Base-by-base conservation (phyloP, 2,888 invertebrate species). In the Phalera bucephala region DNA sequence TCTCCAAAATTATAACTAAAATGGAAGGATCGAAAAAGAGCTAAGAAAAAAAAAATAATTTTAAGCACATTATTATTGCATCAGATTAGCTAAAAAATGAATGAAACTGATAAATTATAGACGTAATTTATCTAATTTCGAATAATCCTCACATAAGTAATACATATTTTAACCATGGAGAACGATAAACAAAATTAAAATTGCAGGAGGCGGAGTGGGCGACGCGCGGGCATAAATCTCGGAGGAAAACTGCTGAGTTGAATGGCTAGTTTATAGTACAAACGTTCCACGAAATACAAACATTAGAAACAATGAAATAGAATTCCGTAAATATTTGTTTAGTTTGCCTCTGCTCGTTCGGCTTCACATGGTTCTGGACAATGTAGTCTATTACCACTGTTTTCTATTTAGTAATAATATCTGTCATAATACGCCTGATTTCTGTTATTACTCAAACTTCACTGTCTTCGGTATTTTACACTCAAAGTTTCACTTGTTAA, bases 121-220 rank as follows among this genome's bases (percentile, higher is more conserved):
- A 17, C 41, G 39, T 46, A 57, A 63, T 62, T 54, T 50, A 36
- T 51, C 32, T 45, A 55, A 49, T 45, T 59, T 52, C 41, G 25
- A 56, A 55, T 54, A 52, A 52, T 48, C 45, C 36, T 23, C 39
- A 36, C 6, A 19, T 56, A 54, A 55, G 33, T 36, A 45, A 43
- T 37, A 48, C 31, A 52, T 50, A 58, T 58, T 69, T 72, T 60
- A 54, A 42, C 41, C 25, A 48, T 40, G 32, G 46, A 56, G 45
- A 47, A 55, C 68, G 43, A 74, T 75, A 81, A 80, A 83, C 69
- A 75, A 72, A 71, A 77, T 80, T 80, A 78, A 77, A 76, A 80
- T 80, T 79, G 77, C 75, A 78, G 41, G 49, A 50, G 52, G 59
- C 50, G 33, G 51, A 65, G 57, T 64, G 62, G 63, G 64, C 59